Percentiles rank a stretch among this genome's conserved stretches.
Conservation (phyloP, 2,888 invertebrate genomes). For the Camptogramma bilineatum region DNA sequence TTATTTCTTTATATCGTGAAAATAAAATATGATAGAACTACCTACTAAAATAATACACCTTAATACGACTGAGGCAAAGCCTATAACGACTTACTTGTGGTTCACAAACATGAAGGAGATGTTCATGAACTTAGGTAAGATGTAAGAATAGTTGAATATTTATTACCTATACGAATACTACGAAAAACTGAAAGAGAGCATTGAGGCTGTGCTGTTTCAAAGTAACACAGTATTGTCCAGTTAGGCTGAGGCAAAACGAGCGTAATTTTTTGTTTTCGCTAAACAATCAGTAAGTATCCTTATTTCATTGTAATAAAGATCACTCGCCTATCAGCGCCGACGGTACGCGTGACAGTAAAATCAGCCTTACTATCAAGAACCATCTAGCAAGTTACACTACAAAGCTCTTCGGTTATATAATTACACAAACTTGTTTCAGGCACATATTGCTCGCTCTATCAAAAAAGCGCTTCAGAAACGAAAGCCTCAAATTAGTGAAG, state of each 20-base stretch:
- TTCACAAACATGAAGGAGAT: conserved; percentile 4
- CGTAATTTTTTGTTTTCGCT: too few species aligned
- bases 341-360: too few species aligned
- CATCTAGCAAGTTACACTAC: neutral
- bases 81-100: conserved; percentile 4
- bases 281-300: too few species aligned
- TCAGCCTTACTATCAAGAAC: neutral
- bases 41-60: neutral
- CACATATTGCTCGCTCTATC: neutral
- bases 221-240: too few species aligned
- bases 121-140: conserved; percentile 8
- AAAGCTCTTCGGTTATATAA: neutral
- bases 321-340: too few species aligned
- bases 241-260: too few species aligned
- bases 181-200: too few species aligned
- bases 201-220: too few species aligned
- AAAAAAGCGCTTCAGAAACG: conserved; percentile 4
- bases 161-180: too few species aligned
- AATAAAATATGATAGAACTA: neutral
- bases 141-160: neutral
- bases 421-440: conserved; percentile 2
- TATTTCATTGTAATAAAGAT: too few species aligned
- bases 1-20: conserved; percentile 1
- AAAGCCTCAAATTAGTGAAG: conserved; percentile 48
- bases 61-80: neutral